Evolutionary conservation across 2,888 invertebrate genomes (phyloP), one percentile per base, ranked within the genome.

Genomic region (Phaonia tiefii): DNA sequence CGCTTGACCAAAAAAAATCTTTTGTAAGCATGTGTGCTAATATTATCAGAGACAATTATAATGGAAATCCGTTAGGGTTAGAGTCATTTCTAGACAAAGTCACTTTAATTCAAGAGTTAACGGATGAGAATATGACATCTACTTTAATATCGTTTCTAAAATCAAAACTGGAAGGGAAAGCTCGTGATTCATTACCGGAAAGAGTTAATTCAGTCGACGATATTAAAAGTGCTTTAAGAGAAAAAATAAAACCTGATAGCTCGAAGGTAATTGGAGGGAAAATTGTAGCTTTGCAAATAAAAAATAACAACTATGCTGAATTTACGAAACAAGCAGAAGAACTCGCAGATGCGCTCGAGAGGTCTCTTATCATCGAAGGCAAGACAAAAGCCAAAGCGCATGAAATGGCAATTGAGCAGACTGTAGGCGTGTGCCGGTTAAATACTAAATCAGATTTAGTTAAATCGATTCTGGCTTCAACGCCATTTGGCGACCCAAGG

Each of bases 351-450:
- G 56, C 56, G 42, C 56, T 70, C 5, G 70, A 70, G 25, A 54
- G 70, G 44, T 70, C 70, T 0, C 56, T 70, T 2, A 56, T 56
- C n/a, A n/a, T n/a, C n/a, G n/a, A n/a, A n/a, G n/a, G n/a, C n/a
- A n/a, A 56, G 49, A 8, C 67, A n/a, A 46, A 49, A 31, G 49
- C 17, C 17, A 67, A 69, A 15, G 56, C 70, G 5, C 70, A 70
- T 70, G 70, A 70, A 39, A 70, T 70, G 70, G 70, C 70, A 25
- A 26, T 70, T 31, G 70, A 70, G 15, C 70, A 56, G 13, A 70
- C 70, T 13, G 70, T 56, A 1, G 17, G 54, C n/a, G 44, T 56
- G 1, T 70, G 69, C n/a, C 69, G 69, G 25, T 25, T 70, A 15
- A 70, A 70, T 42, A 56, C 54, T 20, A 70, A 17, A 44, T 70